Conservation (phyloP, 2,797 vertebrate genomes). For the Catostomus latipinnis region DNA sequence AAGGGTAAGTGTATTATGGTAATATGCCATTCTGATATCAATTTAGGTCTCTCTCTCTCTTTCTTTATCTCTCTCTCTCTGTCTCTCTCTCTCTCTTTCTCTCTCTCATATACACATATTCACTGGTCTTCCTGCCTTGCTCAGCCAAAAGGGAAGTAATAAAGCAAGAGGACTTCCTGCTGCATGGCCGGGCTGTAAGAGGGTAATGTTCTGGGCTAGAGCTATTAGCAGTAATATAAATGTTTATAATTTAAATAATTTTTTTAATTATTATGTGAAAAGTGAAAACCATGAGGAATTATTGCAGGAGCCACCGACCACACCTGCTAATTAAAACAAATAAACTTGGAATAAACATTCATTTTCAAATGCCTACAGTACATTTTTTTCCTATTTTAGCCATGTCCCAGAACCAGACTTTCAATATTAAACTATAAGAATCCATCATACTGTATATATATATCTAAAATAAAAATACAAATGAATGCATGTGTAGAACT, state of each 20-base stretch:
- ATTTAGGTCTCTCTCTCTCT: too few species aligned
- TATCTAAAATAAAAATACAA: too few species aligned
- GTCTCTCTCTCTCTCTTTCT: conserved; percentile 58
- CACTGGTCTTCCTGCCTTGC: conserved; percentile 68
- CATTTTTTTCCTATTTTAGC: too few species aligned
- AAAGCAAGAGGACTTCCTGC: conserved; percentile 82
- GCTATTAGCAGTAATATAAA: conserved; percentile 24
- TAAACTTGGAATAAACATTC: too few species aligned
- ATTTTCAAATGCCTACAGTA: too few species aligned
- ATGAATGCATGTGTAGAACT: too few species aligned
- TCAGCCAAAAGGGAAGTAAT: conserved; percentile 77
- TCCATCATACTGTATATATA: too few species aligned
- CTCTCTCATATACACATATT: conserved; percentile 57
- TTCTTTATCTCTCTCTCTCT: conserved; percentile 26
- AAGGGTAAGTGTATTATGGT: neutral
- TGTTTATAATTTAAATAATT: neutral
- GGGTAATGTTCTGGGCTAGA: conserved; percentile 15
- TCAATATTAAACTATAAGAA: too few species aligned
- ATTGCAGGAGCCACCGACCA: too few species aligned
- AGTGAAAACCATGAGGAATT: neutral
- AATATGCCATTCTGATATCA: too few species aligned
- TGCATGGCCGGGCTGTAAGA: conserved; percentile 63
- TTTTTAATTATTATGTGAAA: neutral
- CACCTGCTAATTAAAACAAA: too few species aligned
- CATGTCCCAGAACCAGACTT: too few species aligned